Base-by-base conservation (phyloP, 1,140 invertebrate species). In the Neocloeon triangulifer region DNA sequence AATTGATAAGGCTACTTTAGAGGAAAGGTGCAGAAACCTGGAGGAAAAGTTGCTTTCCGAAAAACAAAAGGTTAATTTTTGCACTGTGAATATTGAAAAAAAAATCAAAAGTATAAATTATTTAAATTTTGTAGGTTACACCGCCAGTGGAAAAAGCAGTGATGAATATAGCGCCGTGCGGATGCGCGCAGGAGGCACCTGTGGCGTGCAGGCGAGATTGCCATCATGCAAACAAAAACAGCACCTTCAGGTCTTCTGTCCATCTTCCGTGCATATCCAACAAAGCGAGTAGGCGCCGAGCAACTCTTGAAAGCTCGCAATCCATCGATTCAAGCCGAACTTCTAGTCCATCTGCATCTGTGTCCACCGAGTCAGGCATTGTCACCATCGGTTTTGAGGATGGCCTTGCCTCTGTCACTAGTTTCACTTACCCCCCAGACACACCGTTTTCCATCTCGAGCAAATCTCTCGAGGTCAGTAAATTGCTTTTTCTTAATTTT, bases 1-100 rank as follows among this genome's bases (percentile, higher is more conserved):
- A 16, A 34, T 40, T 25, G 44, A 44, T 18, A 44, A 42, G 20
- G 38, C 38, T 15, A 30, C 25, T 10, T 22, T 39, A 13, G 38
- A 43, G 19, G 15, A 20, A 41, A 34, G 18, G 15, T 21, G 18
- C 14, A 20, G 26, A 20, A 33, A 30, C 14, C 30, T 38, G 27
- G 15, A 38, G 12, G 19, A 22, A 20, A 33, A 38, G 12, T 8
- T 35, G 25, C 32, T 22, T 23, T 12, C 19, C 5, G 22, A 26
- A 19, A 38, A 35, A 21, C 37, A 17, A 15, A 35, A 38, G 37
- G 37, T 38, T 26, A 30, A 17, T 30, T 30, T 10, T 29, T 34
- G 13, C n/a, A n/a, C n/a, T 30, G 19, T 16, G 17, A 14, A 19
- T 23, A 30, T 28, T 29, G 34, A 32, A 30, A 18, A 36, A 23